Base-by-base conservation (phyloP, 2,888 invertebrate genomes). In the Tetragonisca angustula region DNA sequence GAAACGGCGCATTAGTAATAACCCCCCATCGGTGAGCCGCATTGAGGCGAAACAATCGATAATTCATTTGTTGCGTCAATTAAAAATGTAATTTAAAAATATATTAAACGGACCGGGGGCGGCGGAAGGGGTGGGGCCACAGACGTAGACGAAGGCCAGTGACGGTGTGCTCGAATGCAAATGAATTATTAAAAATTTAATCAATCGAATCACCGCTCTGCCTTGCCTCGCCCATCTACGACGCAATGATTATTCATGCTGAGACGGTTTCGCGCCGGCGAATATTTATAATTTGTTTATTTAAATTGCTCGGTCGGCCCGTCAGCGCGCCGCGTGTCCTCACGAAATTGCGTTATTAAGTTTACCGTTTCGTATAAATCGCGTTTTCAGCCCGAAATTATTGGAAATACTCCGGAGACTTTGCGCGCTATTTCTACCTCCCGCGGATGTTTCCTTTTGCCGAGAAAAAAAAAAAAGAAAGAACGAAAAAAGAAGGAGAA, bases 221-320 rank as follows among this genome's bases (percentile, higher is more conserved):
- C 92, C 93, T 93, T 91, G 91, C 88, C 89, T 90, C 89, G 88
- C 90, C 90, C 88, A 90, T 90, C 90, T 90, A 89, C 91, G 90
- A 91, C 92, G 92, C 92, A 92, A 94, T 94, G 94, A 94, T 93
- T 94, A 94, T 94, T 94, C 94, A 94, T 94, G 94, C 92, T 92
- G 92, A 93, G 92, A 92, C 93, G 93, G 92, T 93, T 92, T 93
- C 90, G 90, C 92, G 91, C 92, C 88, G 90, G 91, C 92, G 93
- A 94, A 94, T 94, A 94, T 94, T 94, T 94, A 94, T 94, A 93
- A 94, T 94, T 94, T 94, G 94, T 94, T 94, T 93, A 94, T 94
- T 94, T 94, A 94, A 94, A 94, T 94, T 93, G 91, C 92, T 81
- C 82, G 90, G 79, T 85, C 88, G 88, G 76, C 85, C 88, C 85